These are phyloP conservation scores for Psix sp. DNA, from an alignment of 1,140 invertebrate genomes.

Conservation along the genomic window DNA sequence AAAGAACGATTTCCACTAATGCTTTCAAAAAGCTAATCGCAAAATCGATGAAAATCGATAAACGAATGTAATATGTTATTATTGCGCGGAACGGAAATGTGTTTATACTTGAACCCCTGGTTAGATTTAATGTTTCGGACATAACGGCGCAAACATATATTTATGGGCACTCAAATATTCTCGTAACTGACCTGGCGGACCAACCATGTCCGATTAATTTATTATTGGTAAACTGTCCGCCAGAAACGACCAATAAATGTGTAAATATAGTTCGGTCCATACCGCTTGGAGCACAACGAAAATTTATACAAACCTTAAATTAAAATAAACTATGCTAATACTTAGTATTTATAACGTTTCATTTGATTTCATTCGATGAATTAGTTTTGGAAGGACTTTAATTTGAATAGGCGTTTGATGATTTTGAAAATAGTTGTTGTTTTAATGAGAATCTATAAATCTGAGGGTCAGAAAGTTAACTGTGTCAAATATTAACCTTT, in stretches of 20 bases:
- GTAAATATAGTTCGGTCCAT: slow-evolving; percentile 42
- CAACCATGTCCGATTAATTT: slow-evolving; percentile 47
- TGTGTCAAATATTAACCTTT: no score
- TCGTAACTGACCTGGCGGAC: slow-evolving; percentile 42
- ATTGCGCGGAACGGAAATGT: slow-evolving; percentile 18
- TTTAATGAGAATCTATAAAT: no score
- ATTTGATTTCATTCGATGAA: no score
- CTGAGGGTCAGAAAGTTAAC: no score
- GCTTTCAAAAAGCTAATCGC: slow-evolving; percentile 6
- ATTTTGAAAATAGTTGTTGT: no score
- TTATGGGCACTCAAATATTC: slow-evolving; percentile 40
- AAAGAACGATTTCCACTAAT: background rate
- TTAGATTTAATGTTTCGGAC: slow-evolving; percentile 28
- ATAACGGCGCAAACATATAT: slow-evolving; percentile 30
- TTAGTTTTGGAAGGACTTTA: no score
- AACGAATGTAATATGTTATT: slow-evolving; percentile 25
- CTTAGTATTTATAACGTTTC: no score
- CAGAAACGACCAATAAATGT: slow-evolving; percentile 55
- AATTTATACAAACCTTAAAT: slow-evolving; percentile 46
- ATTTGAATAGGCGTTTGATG: no score
- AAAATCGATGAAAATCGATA: slow-evolving; percentile 14
- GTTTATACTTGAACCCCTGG: slow-evolving; percentile 25
- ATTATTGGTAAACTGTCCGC: slow-evolving; percentile 50
- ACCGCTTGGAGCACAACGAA: slow-evolving; percentile 41
- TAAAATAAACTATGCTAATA: no score